Percentiles rank a stretch among this genome's conserved stretches.
Conservation (phyloP, 2,888 invertebrate species). For the Baronia brevicornis region DNA sequence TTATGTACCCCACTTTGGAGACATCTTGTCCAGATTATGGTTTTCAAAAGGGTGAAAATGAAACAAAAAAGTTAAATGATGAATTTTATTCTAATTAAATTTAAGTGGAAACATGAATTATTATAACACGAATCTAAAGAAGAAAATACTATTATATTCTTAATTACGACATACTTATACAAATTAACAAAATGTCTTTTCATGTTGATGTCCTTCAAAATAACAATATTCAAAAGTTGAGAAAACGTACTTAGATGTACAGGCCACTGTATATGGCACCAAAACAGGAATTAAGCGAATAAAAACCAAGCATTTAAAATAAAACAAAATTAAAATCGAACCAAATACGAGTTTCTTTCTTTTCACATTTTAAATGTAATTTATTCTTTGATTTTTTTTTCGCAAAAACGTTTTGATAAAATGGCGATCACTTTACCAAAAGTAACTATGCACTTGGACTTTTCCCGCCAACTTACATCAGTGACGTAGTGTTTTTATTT, state of each 20-base stretch:
- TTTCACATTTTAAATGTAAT: too few relatives aligned
- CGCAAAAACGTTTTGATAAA: too few relatives aligned
- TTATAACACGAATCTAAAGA: slow-evolving; percentile 75
- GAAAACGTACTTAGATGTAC: slow-evolving; percentile 3
- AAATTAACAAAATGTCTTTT: slow-evolving; percentile 73
- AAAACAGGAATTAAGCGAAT: slow-evolving; percentile 22
- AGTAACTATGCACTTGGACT: too few relatives aligned
- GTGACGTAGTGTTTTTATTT: too few relatives aligned
- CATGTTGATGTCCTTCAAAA: slow-evolving; percentile 47
- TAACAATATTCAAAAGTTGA: not conserved
- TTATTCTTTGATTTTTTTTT: too few relatives aligned
- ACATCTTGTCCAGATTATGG: not conserved
- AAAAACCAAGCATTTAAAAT: slow-evolving; percentile 21
- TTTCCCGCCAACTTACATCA: too few relatives aligned
- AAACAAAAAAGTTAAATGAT: slow-evolving; percentile 60
- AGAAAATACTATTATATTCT: slow-evolving; percentile 72
- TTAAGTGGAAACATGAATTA: slow-evolving; percentile 75
- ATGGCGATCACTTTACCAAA: too few relatives aligned
- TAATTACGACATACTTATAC: slow-evolving; percentile 72
- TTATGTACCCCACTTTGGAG: not conserved
- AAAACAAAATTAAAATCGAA: slow-evolving; percentile 21
- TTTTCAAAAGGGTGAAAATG: slow-evolving; percentile 26
- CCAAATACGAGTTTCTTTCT: too few relatives aligned
- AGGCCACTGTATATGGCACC: slow-evolving; percentile 49
- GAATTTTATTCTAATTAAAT: slow-evolving; percentile 73